A percentile compares a stretch with the other conserved stretches of the same genome.
Conservation (phyloP, 2,113 vertebrate species). For the Macrotis lagotis region DNA sequence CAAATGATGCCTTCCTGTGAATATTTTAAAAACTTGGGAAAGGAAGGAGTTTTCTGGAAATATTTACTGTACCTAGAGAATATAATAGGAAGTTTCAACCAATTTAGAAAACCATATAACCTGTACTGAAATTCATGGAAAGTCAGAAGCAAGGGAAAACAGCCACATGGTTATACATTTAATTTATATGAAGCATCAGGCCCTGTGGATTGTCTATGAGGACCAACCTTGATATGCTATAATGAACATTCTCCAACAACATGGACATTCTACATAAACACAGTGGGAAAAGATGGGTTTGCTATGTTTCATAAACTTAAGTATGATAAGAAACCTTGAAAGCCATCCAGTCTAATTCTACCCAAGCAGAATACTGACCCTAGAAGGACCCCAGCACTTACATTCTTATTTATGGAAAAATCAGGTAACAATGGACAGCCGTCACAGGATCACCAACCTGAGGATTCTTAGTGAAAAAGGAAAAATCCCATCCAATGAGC, state of each 20-base stretch:
- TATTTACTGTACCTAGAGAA: background rate
- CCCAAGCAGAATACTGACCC: background rate
- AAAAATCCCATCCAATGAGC: background rate
- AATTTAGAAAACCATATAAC: background rate
- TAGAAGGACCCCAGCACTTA: background rate
- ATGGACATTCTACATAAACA: background rate
- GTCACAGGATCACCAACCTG: background rate
- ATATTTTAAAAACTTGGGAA: background rate
- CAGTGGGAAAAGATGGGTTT: background rate
- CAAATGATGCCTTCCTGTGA: background rate
- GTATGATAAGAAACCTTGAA: background rate
- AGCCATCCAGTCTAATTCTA: background rate
- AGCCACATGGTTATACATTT: background rate
- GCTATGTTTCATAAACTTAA: background rate
- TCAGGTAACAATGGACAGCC: background rate
- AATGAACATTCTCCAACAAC: too few species aligned
- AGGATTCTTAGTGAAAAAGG: background rate
- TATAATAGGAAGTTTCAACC: background rate
- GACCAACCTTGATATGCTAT: background rate
- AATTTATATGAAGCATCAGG: background rate
- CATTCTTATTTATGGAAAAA: background rate
- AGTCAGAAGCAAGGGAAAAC: background rate
- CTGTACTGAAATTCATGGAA: background rate
- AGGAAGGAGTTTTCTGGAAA: background rate
- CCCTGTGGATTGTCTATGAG: background rate